Evolutionary conservation across 2,888 invertebrate species (phyloP).

Genomic region (Heterodera filipjevi): DNA sequence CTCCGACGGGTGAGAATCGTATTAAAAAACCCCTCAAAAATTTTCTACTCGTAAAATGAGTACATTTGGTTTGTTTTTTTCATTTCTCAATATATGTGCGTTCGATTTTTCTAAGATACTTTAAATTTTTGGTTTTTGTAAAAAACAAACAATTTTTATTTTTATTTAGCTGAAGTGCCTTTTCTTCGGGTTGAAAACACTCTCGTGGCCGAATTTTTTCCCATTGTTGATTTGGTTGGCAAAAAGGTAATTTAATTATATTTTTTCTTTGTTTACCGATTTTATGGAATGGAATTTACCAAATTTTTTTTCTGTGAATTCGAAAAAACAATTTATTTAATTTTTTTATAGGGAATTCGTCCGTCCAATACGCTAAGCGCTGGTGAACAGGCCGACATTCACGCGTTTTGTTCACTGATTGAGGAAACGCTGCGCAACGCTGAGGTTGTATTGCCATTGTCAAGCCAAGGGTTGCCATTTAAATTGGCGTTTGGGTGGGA

Average conservation of each 20-base stretch:
- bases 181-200: constrained; percentile 88
- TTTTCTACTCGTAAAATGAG: no score
- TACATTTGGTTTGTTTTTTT: no score
- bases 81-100: no score
- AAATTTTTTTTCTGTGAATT: not conserved
- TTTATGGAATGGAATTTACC: constrained; percentile 46
- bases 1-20: constrained; percentile 17
- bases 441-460: constrained; percentile 72
- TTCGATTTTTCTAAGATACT: no score
- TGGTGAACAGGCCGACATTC: constrained; percentile 84
- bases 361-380: constrained; percentile 66
- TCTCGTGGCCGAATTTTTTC: constrained; percentile 85
- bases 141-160: not conserved
- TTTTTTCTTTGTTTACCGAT: not conserved
- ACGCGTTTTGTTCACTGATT: constrained; percentile 88
- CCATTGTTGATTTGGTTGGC: constrained; percentile 84
- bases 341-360: constrained; percentile 28
- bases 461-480: not conserved
- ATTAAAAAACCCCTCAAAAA: no score
- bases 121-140: not conserved
- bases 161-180: constrained; percentile 72
- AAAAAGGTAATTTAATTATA: constrained; percentile 73
- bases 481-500: not conserved
- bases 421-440: constrained; percentile 82
- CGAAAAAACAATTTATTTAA: not conserved